Conservation (phyloP, 2,113 vertebrate species). For the Pheucticus melanocephalus region DNA sequence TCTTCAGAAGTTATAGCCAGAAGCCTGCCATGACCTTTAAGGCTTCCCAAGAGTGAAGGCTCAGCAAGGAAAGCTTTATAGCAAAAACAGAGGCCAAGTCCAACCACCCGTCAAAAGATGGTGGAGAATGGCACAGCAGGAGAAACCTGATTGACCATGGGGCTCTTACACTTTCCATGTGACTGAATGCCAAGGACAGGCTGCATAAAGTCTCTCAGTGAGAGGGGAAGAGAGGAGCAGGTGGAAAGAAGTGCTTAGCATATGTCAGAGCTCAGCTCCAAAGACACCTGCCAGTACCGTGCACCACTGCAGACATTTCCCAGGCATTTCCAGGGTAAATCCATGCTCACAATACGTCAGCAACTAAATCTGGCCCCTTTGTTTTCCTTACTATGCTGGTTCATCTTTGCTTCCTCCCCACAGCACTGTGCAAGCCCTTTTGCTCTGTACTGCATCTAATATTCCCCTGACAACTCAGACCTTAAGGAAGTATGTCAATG, state of each 20-base stretch:
- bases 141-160: background rate
- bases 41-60: background rate
- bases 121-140: background rate
- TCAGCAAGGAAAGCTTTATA: background rate
- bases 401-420: background rate
- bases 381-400: background rate
- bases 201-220: background rate
- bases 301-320: background rate
- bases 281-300: background rate
- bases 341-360: accelerated
- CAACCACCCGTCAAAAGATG: background rate
- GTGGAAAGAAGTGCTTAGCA: background rate
- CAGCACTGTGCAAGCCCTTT: background rate
- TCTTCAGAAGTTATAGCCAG: background rate
- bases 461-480: background rate
- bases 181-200: background rate
- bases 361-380: background rate
- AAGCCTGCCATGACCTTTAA: background rate
- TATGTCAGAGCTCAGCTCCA: background rate
- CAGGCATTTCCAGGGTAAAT: background rate
- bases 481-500: background rate
- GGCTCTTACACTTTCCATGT: background rate
- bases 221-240: background rate
- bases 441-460: background rate
- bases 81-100: background rate